Conservation (phyloP, 2,888 invertebrate species). For the Periphyllus acericola region DNA sequence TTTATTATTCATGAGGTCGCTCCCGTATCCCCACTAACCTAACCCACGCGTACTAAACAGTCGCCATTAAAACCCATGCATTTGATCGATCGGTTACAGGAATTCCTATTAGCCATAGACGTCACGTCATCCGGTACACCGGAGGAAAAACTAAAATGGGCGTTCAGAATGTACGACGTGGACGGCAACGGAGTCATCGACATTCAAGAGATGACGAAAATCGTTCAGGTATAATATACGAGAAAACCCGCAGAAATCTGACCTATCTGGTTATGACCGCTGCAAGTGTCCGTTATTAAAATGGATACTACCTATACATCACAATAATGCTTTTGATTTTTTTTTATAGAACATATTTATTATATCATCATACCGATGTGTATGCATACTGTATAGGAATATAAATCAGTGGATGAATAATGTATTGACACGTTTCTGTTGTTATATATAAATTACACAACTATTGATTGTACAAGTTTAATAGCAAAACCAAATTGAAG, state of each 20-base stretch:
- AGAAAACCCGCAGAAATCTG: neutral
- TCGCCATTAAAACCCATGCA: constrained; percentile 19
- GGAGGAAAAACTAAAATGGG: constrained; percentile 98
- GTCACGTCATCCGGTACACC: constrained; percentile 97
- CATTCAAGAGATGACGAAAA: constrained; percentile 99
- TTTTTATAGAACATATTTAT: too few species aligned
- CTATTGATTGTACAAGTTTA: too few species aligned
- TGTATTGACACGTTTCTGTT: too few species aligned
- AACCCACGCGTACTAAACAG: neutral
- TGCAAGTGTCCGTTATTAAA: too few species aligned
- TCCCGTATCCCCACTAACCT: neutral
- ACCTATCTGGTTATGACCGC: too few species aligned
- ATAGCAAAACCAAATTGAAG: too few species aligned
- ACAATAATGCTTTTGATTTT: too few species aligned
- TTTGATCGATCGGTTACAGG: constrained; percentile 74
- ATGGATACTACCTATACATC: too few species aligned
- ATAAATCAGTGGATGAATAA: too few species aligned
- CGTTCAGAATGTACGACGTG: constrained; percentile 98
- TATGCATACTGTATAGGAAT: too few species aligned
- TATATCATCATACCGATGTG: too few species aligned
- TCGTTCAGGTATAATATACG: constrained; percentile 84
- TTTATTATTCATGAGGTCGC: constrained; percentile 49
- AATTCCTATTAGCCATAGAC: constrained; percentile 97
- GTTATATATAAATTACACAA: too few species aligned
- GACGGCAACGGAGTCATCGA: constrained; percentile 98